Percentiles rank a stretch among this genome's conserved stretches.
phyloP scores from a whole-genome alignment of 2,888 invertebrate species.

The Mayetiola destructor region DNA sequence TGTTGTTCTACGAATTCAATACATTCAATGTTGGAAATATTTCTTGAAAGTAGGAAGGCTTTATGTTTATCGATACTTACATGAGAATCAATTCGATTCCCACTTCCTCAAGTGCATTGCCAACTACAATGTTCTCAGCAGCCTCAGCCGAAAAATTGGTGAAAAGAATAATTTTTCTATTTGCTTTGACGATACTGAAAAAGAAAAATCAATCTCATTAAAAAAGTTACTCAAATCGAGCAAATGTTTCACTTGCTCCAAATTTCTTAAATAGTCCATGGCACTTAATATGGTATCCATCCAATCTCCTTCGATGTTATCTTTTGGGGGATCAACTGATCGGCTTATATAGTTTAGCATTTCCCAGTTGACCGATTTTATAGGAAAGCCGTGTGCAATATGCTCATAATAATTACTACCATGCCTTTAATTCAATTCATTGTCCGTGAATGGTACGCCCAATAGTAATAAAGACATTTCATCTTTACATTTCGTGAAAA shows the following conservation, averaged over 20 bases:
- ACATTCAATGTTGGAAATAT: too few species aligned
- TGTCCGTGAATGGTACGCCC: conserved; percentile 45
- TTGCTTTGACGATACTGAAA: too few species aligned
- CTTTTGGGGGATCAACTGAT: conserved; percentile 33
- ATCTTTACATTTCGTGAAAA: conserved; percentile 51
- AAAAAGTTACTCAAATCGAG: too few species aligned
- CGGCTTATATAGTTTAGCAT: conserved; percentile 33
- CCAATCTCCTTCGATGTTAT: conserved; percentile 43
- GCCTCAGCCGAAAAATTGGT: too few species aligned
- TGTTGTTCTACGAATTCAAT: conserved; percentile 26
- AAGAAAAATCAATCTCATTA: too few species aligned
- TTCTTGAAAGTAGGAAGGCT: conserved; percentile 20
- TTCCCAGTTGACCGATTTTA: conserved; percentile 46
- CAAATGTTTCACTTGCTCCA: conserved; percentile 23
- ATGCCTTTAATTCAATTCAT: conserved; percentile 24
- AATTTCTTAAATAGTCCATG: conserved; percentile 37
- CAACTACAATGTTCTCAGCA: too few species aligned
- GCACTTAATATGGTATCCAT: conserved; percentile 47
- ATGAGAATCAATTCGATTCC: conserved; percentile 50
- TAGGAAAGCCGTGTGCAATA: conserved; percentile 39
- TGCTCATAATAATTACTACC: conserved; percentile 40
- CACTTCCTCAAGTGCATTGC: too few species aligned
- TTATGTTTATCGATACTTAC: conserved; percentile 39
- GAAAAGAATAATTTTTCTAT: too few species aligned
- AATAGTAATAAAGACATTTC: conserved; percentile 48